Evolutionary conservation across 2,888 invertebrate genomes (phyloP).

Genomic region (Phengaris arion): DNA sequence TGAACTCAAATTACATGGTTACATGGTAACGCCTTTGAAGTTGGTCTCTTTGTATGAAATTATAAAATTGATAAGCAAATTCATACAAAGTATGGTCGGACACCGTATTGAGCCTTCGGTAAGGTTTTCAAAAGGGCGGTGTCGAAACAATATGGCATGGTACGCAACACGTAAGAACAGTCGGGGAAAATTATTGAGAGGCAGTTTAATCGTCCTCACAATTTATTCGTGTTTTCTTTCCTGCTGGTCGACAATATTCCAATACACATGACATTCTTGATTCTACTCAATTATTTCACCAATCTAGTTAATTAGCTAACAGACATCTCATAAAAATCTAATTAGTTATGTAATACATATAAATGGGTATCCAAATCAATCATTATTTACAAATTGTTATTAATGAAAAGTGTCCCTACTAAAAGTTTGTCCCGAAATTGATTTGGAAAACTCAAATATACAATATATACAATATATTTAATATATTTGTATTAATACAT

Average conservation of each 20-base stretch:
- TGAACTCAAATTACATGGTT: slow-evolving; percentile 33
- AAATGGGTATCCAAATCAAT: background rate
- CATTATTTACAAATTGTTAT: slow-evolving; percentile 12
- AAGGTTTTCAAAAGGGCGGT: slow-evolving; percentile 31
- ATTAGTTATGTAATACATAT: background rate
- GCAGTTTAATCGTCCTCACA: too few relatives aligned
- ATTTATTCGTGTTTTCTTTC: background rate
- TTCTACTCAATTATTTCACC: background rate
- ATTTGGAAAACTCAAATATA: slow-evolving; percentile 41
- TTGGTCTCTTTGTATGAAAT: slow-evolving; percentile 36
- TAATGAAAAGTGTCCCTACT: background rate
- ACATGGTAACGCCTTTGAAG: slow-evolving; percentile 33
- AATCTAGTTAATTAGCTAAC: background rate
- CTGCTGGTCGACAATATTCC: background rate
- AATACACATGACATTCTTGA: background rate
- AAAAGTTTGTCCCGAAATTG: slow-evolving; percentile 34
- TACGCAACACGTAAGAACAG: too few relatives aligned
- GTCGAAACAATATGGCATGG: background rate
- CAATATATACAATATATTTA: too few relatives aligned
- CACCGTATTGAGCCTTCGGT: slow-evolving; percentile 52
- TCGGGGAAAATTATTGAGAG: too few relatives aligned
- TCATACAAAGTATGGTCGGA: slow-evolving; percentile 37
- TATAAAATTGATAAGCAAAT: slow-evolving; percentile 38
- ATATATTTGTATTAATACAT: too few relatives aligned
- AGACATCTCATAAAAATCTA: background rate